Evolutionary conservation across 1,140 invertebrate genomes (phyloP).

Genomic region (Pseudomyrmex concolor): DNA sequence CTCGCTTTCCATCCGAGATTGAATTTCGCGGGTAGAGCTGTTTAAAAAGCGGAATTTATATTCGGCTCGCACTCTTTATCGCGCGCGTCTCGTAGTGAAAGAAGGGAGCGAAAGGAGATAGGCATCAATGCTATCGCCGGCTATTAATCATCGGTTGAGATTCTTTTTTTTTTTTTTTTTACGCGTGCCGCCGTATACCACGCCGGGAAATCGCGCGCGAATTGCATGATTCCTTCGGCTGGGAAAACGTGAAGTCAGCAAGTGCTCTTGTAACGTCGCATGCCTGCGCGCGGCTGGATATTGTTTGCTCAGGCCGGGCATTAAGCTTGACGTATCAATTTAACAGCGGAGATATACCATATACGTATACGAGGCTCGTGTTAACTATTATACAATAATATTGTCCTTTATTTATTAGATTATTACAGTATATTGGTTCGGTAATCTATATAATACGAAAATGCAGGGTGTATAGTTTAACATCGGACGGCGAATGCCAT

Average conservation of each 20-base stretch:
- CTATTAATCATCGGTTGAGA: constrained; percentile 65
- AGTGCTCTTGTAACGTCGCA: neutral
- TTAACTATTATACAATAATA: neutral
- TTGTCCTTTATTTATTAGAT: neutral
- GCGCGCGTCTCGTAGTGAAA: neutral
- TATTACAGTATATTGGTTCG: constrained; percentile 5
- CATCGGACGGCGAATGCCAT: constrained; percentile 27
- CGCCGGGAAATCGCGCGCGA: constrained; percentile 25
- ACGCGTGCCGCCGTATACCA: constrained; percentile 27
- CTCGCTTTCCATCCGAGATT: constrained; percentile 22
- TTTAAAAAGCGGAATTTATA: constrained; percentile 64
- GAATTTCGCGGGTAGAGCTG: constrained; percentile 32
- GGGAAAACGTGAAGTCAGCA: constrained; percentile 51
- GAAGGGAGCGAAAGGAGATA: constrained; percentile 5
- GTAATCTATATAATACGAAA: constrained; percentile 23
- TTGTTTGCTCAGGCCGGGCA: constrained; percentile 6
- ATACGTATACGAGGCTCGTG: neutral
- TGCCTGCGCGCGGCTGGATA: neutral
- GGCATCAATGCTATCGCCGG: constrained; percentile 49
- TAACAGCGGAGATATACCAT: neutral
- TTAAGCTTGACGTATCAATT: constrained; percentile 26
- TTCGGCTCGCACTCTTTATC: constrained; percentile 31
- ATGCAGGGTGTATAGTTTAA: constrained; percentile 32
- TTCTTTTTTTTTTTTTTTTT: constrained; percentile 33
- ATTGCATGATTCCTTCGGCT: constrained; percentile 66